A percentile compares a stretch with the other conserved stretches of the same genome.
Evolutionary conservation across 1,140 invertebrate species (phyloP).

Genomic region (Hylaeus volcanicus): DNA sequence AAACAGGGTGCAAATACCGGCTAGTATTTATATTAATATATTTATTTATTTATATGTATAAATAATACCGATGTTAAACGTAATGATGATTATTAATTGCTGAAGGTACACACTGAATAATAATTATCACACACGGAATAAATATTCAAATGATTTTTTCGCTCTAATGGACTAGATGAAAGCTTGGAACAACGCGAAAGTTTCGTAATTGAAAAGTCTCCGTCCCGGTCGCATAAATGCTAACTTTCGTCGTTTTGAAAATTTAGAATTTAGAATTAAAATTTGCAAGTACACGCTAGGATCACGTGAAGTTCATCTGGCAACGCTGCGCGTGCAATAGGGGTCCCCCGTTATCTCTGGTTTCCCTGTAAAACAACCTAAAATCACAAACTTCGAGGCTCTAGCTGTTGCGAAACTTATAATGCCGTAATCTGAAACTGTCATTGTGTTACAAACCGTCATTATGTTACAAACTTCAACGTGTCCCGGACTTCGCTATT

Average conservation of each 20-base stretch:
- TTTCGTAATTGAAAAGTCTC: neutral
- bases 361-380: constrained; percentile 45
- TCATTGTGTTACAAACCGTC: constrained; percentile 60
- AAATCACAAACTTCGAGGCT: constrained; percentile 31
- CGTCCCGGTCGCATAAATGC: no score
- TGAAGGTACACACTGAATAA: no score
- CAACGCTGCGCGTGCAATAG: constrained; percentile 23
- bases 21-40: no score
- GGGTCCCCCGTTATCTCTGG: constrained; percentile 30
- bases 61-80: no score
- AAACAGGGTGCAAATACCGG: no score
- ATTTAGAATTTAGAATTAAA: neutral
- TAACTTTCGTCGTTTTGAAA: neutral
- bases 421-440: constrained; percentile 66
- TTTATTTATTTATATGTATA: no score
- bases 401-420: constrained; percentile 47
- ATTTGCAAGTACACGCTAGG: neutral
- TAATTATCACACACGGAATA: no score
- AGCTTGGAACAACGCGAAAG: neutral
- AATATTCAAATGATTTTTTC: no score
- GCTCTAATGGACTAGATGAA: no score
- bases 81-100: no score
- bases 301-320: constrained; percentile 2
- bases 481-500: constrained; percentile 7
- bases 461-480: constrained; percentile 20